Evolutionary conservation across 2,113 vertebrate species (phyloP).

Genomic region (Phoenicopterus ruber): DNA sequence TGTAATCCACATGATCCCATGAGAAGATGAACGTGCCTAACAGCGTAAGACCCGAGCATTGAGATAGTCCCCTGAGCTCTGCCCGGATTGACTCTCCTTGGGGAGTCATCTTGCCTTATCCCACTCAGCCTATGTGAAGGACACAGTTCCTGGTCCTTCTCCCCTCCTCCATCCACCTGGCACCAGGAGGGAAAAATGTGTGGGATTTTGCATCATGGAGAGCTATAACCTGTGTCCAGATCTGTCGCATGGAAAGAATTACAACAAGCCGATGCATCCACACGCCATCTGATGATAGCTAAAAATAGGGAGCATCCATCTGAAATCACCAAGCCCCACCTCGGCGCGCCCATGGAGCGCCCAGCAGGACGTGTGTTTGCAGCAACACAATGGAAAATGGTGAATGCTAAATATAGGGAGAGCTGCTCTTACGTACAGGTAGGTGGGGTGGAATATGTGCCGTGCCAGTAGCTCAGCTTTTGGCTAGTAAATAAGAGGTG

Average conservation of each 20-base stretch:
- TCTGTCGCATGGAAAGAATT: neutral
- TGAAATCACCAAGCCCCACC: neutral
- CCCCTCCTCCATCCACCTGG: neutral
- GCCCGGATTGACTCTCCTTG: neutral
- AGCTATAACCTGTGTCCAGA: neutral
- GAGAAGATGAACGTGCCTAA: neutral
- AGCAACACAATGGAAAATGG: neutral
- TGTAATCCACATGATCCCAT: neutral
- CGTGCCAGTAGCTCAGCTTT: fast-evolving
- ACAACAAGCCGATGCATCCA: neutral
- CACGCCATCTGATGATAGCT: neutral
- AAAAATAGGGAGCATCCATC: neutral
- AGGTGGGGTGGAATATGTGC: neutral
- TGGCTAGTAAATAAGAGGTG: neutral
- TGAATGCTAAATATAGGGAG: conserved; percentile 26
- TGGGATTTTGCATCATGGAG: neutral
- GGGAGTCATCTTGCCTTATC: neutral
- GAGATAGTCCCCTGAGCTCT: neutral
- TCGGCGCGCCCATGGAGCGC: fast-evolving
- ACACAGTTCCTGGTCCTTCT: neutral
- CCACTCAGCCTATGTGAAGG: neutral
- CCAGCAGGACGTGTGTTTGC: neutral
- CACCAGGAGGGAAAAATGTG: neutral
- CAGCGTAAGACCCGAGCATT: fast-evolving
- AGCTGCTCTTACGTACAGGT: neutral